Evolutionary conservation across 2,113 vertebrate genomes (phyloP).

Genomic region (Ornithorhynchus anatinus): DNA sequence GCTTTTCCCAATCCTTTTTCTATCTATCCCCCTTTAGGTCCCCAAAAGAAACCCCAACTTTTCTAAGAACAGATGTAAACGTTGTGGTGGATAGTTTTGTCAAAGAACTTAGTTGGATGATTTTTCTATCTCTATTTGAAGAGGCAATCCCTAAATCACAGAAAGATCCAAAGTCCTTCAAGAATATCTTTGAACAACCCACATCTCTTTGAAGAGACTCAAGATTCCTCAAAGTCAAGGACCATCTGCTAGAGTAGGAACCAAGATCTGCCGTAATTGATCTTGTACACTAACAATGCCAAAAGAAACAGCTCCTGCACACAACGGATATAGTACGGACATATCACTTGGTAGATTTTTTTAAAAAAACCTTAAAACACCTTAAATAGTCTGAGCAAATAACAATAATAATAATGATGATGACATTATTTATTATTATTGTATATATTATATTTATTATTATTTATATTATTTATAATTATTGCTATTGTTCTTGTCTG

Average conservation of each 20-base stretch:
- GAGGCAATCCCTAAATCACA: background rate
- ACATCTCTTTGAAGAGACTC: background rate
- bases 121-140: background rate
- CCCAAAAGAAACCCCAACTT: background rate
- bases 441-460: too few relatives aligned
- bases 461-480: too few relatives aligned
- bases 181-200: background rate
- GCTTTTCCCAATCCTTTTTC: background rate
- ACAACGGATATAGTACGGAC: too few relatives aligned
- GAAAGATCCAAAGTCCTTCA: too few relatives aligned
- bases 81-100: background rate
- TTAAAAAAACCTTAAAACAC: too few relatives aligned
- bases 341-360: too few relatives aligned
- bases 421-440: too few relatives aligned
- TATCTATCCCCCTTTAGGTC: background rate
- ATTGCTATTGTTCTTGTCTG: too few relatives aligned
- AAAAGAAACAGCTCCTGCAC: too few relatives aligned
- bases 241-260: fast-evolving
- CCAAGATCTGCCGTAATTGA: fast-evolving
- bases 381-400: too few relatives aligned
- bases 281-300: too few relatives aligned
- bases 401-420: too few relatives aligned
- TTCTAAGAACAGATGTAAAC: background rate
- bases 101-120: background rate
- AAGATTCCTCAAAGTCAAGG: background rate